phyloP scores from a whole-genome alignment of 2,888 invertebrate species.

The Bellardia pandia region DNA sequence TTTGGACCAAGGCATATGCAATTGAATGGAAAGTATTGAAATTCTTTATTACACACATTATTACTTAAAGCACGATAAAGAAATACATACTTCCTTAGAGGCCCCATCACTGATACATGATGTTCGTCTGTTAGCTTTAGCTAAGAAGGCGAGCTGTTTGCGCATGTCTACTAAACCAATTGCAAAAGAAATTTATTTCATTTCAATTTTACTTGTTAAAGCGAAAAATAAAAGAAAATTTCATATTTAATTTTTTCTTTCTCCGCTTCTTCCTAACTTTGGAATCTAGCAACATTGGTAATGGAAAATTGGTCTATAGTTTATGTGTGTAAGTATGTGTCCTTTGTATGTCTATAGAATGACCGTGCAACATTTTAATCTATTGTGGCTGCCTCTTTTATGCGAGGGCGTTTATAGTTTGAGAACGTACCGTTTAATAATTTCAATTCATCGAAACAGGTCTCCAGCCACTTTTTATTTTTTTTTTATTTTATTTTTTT shows the following conservation, averaged over 20 bases:
- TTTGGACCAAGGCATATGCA: conserved; percentile 40
- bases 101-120: conserved; percentile 32
- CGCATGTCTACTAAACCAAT: conserved; percentile 66
- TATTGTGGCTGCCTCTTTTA: conserved; percentile 54
- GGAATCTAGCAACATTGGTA: conserved; percentile 48
- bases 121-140: neutral
- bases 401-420: conserved; percentile 69
- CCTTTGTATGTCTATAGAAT: conserved; percentile 26
- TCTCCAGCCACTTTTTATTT: conserved; percentile 46
- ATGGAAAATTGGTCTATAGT: conserved; percentile 67
- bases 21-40: conserved; percentile 53
- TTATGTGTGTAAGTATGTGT: conserved; percentile 38
- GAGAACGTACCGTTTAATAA: conserved; percentile 68
- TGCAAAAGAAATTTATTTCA: conserved; percentile 69
- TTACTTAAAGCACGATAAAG: conserved; percentile 23
- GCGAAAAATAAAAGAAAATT: conserved; percentile 46
- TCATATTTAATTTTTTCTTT: conserved; percentile 44
- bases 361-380: conserved; percentile 62
- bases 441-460: conserved; percentile 64
- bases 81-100: conserved; percentile 42
- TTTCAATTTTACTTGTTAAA: conserved; percentile 59
- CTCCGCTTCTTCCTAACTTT: conserved; percentile 19
- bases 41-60: conserved; percentile 56
- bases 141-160: conserved; percentile 58
- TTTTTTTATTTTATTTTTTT: neutral